These are phyloP conservation scores for Gerosis bhagava DNA, from an alignment of 2,888 invertebrate genomes.

Conservation along the genomic window DNA sequence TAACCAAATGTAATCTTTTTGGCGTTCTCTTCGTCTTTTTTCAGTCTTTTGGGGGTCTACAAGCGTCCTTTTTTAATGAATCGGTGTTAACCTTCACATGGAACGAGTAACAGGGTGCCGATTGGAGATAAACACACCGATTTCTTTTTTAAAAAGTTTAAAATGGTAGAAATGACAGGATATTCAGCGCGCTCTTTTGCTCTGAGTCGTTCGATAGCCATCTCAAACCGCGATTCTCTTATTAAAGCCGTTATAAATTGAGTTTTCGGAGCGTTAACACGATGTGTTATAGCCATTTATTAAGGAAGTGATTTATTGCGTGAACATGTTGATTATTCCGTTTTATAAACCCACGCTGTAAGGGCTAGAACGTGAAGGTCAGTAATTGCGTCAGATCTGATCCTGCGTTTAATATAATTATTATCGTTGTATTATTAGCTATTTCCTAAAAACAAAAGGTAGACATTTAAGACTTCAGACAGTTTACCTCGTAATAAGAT, in stretches of 20 bases:
- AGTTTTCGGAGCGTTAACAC: conserved; percentile 35
- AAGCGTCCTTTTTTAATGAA: conserved; percentile 76
- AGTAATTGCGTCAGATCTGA: conserved; percentile 22
- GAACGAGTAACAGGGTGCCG: conserved; percentile 79
- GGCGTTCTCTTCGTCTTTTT: conserved; percentile 58
- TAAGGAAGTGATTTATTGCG: conserved; percentile 24
- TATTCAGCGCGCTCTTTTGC: conserved; percentile 56
- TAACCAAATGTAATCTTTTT: conserved; percentile 75
- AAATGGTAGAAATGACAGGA: conserved; percentile 72
- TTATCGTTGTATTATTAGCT: too few species aligned
- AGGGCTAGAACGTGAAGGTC: conserved; percentile 25
- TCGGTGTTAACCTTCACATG: conserved; percentile 80
- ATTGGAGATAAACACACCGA: conserved; percentile 71
- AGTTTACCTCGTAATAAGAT: too few species aligned
- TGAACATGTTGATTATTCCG: conserved; percentile 25
- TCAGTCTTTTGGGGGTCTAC: conserved; percentile 79
- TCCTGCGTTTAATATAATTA: conserved; percentile 5
- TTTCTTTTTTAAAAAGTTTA: conserved; percentile 48
- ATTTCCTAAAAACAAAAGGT: too few species aligned
- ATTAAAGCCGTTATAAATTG: conserved; percentile 51
- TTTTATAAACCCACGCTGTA: conserved; percentile 22
- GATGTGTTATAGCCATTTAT: conserved; percentile 27
- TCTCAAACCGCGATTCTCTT: conserved; percentile 46
- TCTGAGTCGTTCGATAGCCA: conserved; percentile 56
- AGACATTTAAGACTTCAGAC: too few species aligned